A percentile compares a stretch with the other conserved stretches of the same genome.
These are phyloP conservation scores for Macroglossus sobrinus DNA, from an alignment of 2,113 vertebrate species.

Conservation along the genomic window DNA sequence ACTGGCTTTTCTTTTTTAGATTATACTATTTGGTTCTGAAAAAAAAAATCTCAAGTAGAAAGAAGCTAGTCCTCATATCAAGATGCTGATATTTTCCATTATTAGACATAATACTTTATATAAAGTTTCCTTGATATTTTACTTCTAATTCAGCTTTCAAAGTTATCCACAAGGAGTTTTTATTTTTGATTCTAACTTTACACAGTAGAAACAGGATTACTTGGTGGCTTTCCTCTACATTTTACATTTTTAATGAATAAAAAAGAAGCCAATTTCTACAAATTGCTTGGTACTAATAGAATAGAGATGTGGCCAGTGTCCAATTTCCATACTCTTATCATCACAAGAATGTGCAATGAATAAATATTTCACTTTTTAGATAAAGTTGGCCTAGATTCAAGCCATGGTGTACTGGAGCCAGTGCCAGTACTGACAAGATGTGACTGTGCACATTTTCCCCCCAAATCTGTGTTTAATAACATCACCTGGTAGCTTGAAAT, in stretches of 20 bases:
- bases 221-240: neutral
- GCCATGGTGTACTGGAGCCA: no score
- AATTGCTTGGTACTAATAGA: neutral
- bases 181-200: neutral
- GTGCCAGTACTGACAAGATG: neutral
- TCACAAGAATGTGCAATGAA: neutral
- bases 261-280: neutral
- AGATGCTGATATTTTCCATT: constrained; percentile 6
- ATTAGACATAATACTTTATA: neutral
- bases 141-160: neutral
- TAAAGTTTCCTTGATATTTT: neutral
- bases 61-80: neutral
- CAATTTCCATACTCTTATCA: neutral
- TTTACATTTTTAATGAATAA: neutral
- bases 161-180: neutral
- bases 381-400: neutral
- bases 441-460: neutral
- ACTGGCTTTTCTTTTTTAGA: neutral
- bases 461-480: neutral
- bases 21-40: constrained; percentile 7
- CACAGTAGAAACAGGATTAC: neutral
- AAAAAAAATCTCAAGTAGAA: neutral
- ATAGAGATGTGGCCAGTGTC: neutral
- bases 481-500: neutral
- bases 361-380: neutral